Evolutionary conservation across 1,140 invertebrate genomes (phyloP).

Genomic region (Trachelipus rathkii): DNA sequence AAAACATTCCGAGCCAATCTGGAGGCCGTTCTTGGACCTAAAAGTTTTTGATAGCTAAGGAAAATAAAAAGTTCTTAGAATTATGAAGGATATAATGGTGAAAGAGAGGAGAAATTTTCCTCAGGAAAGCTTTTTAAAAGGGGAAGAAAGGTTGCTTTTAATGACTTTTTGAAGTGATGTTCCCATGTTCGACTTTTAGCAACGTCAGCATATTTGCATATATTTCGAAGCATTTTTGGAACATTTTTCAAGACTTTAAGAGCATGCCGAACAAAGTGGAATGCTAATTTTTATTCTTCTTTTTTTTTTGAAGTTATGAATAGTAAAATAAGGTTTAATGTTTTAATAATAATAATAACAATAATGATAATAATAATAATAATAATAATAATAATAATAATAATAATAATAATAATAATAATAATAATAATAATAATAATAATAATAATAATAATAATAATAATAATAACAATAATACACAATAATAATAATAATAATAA

Average conservation of each 20-base stretch:
- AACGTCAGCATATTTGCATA: conserved; percentile 1
- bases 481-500: no score
- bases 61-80: neutral
- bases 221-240: neutral
- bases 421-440: no score
- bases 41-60: conserved; percentile 5
- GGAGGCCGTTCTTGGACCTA: neutral
- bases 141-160: conserved; percentile 7
- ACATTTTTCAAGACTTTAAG: neutral
- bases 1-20: neutral
- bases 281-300: neutral
- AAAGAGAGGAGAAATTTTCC: neutral
- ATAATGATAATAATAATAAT: no score
- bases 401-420: no score
- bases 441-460: no score
- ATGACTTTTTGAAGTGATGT: conserved; percentile 10
- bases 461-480: no score
- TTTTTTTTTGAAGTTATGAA: no score
- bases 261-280: conserved; percentile 3
- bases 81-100: conserved; percentile 13
- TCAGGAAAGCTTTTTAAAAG: neutral
- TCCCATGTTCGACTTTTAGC: neutral
- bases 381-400: no score
- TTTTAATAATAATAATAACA: no score
- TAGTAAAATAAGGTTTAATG: no score